Evolutionary conservation across 2,797 vertebrate species (phyloP).

Genomic region (Rhinatrema bivittatum): DNA sequence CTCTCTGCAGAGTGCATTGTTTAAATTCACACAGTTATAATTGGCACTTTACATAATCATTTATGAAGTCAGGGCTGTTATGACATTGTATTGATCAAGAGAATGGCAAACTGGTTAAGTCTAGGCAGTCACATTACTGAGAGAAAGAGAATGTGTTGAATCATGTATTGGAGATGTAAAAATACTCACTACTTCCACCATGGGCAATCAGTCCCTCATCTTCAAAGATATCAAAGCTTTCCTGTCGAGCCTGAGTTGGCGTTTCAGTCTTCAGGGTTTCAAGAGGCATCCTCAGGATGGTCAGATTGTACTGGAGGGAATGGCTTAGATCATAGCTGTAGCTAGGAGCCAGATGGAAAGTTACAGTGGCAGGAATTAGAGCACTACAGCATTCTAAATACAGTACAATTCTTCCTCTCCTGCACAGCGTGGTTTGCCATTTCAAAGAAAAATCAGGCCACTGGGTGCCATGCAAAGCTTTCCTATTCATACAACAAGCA

Average conservation of each 20-base stretch:
- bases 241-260: constrained; percentile 62
- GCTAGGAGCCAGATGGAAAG: constrained; percentile 54
- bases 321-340: constrained; percentile 97
- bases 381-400: constrained; percentile 1
- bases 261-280: constrained; percentile 69
- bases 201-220: constrained; percentile 86
- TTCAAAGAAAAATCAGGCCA: no score
- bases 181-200: constrained; percentile 60
- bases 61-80: constrained; percentile 1
- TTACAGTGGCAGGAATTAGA: constrained; percentile 17
- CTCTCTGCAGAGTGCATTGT: constrained; percentile 15
- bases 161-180: neutral
- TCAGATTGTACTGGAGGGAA: constrained; percentile 93
- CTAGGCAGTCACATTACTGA: constrained; percentile 5
- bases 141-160: neutral
- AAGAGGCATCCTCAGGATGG: constrained; percentile 73
- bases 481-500: no score
- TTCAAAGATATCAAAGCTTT: constrained; percentile 97
- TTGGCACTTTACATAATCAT: constrained; percentile 7
- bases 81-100: neutral
- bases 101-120: neutral
- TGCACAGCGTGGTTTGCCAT: no score
- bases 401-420: neutral
- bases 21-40: constrained; percentile 15
- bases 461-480: no score